Conservation (phyloP, 2,888 invertebrate species). For the Eretmocerus hayati region DNA sequence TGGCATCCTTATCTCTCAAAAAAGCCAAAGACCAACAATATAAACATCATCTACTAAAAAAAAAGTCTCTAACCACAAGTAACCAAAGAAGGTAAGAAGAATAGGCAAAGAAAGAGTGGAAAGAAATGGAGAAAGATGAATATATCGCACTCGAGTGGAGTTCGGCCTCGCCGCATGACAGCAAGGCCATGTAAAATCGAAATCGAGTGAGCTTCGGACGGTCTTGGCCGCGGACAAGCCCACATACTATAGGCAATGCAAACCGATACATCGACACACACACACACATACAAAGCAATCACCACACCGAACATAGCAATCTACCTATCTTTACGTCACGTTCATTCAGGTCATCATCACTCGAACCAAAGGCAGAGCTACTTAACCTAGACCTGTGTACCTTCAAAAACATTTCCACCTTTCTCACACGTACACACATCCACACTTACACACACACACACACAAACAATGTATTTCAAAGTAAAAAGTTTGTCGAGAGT, state of each 20-base stretch:
- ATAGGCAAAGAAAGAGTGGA: not conserved
- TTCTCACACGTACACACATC: too few relatives aligned
- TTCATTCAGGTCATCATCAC: constrained; percentile 21
- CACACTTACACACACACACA: too few relatives aligned
- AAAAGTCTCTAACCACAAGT: too few relatives aligned
- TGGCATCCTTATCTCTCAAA: too few relatives aligned
- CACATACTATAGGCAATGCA: not conserved
- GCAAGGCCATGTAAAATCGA: constrained; percentile 17
- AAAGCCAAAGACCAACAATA: too few relatives aligned
- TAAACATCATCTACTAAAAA: too few relatives aligned
- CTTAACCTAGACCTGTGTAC: constrained; percentile 21
- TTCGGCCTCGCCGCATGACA: constrained; percentile 5
- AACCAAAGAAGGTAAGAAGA: not conserved
- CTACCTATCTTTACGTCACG: constrained; percentile 11
- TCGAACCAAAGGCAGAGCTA: constrained; percentile 18
- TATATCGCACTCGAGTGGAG: not conserved
- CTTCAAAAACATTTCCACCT: too few relatives aligned
- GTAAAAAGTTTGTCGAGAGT: too few relatives aligned
- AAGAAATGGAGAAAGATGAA: not conserved
- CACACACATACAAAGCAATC: not conserved
- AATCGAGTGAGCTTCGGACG: constrained; percentile 3
- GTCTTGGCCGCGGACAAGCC: too few relatives aligned
- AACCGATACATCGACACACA: not conserved
- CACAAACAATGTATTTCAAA: too few relatives aligned
- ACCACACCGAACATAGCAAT: too few relatives aligned